Base-by-base conservation (phyloP, 2,888 invertebrate species). In the Agrotis exclamationis region DNA sequence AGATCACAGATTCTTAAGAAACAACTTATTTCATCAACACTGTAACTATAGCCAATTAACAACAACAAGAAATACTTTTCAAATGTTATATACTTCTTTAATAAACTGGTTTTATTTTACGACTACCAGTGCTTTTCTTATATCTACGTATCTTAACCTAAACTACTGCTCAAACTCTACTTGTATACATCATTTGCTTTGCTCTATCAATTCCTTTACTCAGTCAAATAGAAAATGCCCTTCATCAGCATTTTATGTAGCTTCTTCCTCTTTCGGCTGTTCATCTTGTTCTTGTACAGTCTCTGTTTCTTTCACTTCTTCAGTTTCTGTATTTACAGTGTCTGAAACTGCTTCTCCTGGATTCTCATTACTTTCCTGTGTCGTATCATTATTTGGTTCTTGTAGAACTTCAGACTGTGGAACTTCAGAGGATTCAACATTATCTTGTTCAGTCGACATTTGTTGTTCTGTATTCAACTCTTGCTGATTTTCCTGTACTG, bases 141-240 rank as follows among this genome's bases (percentile, higher is more conserved):
- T 18, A 70, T 22, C 67, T 82, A 84, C n/a, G 24, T 20, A n/a
- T 4, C 45, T 67, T 79, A 82, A 54, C 53, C 65, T 76, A 77
- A 58, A 63, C 56, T 80, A 79, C 69, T 48, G 45, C 82, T 81
- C 70, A 70, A 57, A 69, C 57, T 58, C 66, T 80, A 73, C 33
- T 74, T 71, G 80, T 82, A 80, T 84, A 84, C 70, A 39, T 72
- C 60, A 76, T 75, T 78, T 45, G 73, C 77, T 51, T 74, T 63
- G 71, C 69, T 60, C 66, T 58, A 70, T 80, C 81, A 85, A 85
- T 85, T 85, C 84, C 82, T 68, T 82, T 69, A 57, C 50, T 79
- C 83, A 80, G 76, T 84, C 82, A 71, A 67, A 48, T 51, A 65
- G 66, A 71, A 74, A 72, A 73, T 80, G 72, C 63, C 71, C 65